Conservation (phyloP, 2,888 invertebrate genomes). For the Eupeodes latifasciatus region DNA sequence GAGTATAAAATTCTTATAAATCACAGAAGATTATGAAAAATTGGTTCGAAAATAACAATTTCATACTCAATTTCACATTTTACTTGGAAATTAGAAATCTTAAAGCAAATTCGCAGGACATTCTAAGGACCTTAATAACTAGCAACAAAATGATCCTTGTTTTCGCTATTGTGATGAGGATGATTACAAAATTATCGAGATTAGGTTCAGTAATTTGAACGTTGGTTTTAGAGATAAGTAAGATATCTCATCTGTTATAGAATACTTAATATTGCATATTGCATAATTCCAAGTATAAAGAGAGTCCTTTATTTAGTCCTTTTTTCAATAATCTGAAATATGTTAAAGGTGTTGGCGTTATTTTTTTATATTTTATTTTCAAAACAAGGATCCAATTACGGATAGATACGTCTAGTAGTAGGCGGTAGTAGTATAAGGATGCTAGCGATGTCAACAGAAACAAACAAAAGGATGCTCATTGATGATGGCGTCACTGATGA, state of each 20-base stretch:
- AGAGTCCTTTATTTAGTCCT: conserved; percentile 34
- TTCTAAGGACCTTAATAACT: conserved; percentile 63
- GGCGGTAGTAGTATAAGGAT: conserved; percentile 22
- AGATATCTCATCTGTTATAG: conserved; percentile 10
- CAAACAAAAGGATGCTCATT: conserved; percentile 63
- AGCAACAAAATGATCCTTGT: conserved; percentile 33
- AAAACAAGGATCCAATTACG: conserved; percentile 72
- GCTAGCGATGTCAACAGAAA: conserved; percentile 29
- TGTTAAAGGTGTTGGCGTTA: conserved; percentile 34
- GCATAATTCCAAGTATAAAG: conserved; percentile 54
- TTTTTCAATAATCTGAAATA: conserved; percentile 15
- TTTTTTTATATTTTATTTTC: conserved; percentile 17
- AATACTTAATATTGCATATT: conserved; percentile 22
- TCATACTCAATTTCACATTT: conserved; percentile 70
- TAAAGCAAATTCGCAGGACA: conserved; percentile 62
- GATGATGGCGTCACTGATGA: conserved; percentile 67
- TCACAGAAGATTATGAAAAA: conserved; percentile 27
- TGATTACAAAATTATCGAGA: conserved; percentile 60
- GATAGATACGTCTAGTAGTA: conserved; percentile 13
- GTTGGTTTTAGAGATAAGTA: conserved; percentile 34
- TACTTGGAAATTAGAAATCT: conserved; percentile 42
- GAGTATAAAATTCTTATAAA: too few species aligned
- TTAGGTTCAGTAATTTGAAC: conserved; percentile 66
- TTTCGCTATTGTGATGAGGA: conserved; percentile 4
- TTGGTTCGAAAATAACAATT: conserved; percentile 53